Evolutionary conservation across 2,888 invertebrate species (phyloP).

Genomic region (Athetis lepigone): DNA sequence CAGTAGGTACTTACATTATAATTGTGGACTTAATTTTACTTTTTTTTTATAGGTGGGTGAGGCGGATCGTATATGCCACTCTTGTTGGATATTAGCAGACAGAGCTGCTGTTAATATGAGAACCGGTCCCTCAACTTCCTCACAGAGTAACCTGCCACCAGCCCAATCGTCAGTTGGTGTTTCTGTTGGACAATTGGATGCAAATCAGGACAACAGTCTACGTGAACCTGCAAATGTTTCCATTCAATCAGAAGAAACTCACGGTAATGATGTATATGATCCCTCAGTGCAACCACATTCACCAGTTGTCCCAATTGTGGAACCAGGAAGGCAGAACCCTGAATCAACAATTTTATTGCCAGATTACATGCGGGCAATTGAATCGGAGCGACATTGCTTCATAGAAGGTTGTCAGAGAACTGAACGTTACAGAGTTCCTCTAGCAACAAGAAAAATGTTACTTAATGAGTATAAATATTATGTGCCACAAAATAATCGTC

Average conservation of each 20-base stretch:
- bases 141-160: not conserved
- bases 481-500: conserved; percentile 9
- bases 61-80: conserved; percentile 5
- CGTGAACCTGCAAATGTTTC: not conserved
- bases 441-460: conserved; percentile 14
- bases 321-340: not conserved
- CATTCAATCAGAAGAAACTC: not conserved
- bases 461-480: conserved; percentile 11
- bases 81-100: conserved; percentile 1
- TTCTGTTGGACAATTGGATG: conserved; percentile 3
- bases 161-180: not conserved
- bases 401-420: conserved; percentile 14
- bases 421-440: conserved; percentile 1
- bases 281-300: conserved; percentile 1
- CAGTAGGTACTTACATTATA: not conserved
- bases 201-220: not conserved
- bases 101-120: conserved; percentile 2
- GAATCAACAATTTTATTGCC: conserved; percentile 14
- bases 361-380: conserved; percentile 13
- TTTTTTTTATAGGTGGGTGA: conserved; percentile 2
- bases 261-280: not conserved
- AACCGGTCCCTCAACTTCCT: conserved; percentile 3
- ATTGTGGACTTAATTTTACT: not conserved
- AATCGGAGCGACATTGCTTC: conserved; percentile 10
- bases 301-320: conserved; percentile 1